phyloP scores from a whole-genome alignment of 2,888 invertebrate genomes.

The Luffia ferchaultella region DNA sequence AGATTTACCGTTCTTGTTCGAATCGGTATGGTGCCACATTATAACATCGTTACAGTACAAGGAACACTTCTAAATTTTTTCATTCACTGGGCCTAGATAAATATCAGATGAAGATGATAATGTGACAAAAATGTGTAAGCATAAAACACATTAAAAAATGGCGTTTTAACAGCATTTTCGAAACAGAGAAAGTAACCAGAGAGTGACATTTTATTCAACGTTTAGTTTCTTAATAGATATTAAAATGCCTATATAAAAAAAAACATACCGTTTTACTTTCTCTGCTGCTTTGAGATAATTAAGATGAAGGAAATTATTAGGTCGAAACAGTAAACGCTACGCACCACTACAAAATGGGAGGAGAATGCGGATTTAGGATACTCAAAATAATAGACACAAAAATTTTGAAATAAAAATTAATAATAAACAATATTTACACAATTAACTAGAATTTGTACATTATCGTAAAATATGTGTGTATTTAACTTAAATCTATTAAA shows the following conservation, averaged over 20 bases:
- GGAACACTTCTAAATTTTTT: too few relatives aligned
- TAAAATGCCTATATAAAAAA: conserved; percentile 33
- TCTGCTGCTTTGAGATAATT: conserved; percentile 43
- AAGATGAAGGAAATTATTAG: conserved; percentile 24
- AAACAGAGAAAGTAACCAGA: conserved; percentile 45
- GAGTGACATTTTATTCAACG: not conserved
- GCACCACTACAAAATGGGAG: conserved; percentile 28
- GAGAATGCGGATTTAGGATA: not conserved
- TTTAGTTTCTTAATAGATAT: too few relatives aligned
- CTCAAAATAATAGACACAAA: conserved; percentile 17
- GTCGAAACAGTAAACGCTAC: conserved; percentile 22
- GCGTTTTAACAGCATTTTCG: conserved; percentile 21
- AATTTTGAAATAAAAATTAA: conserved; percentile 4
- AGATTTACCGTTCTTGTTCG: too few relatives aligned
- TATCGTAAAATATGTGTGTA: not conserved
- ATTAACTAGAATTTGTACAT: not conserved
- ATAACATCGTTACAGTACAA: too few relatives aligned
- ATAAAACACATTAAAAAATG: conserved; percentile 30
- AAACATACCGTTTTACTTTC: conserved; percentile 54
- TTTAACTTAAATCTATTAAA: too few relatives aligned
- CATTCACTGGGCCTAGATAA: too few relatives aligned
- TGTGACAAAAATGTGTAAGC: too few relatives aligned
- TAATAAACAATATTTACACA: conserved; percentile 10
- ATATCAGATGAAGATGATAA: too few relatives aligned
- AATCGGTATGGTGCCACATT: too few relatives aligned